Evolutionary conservation across 2,797 vertebrate genomes (phyloP), one percentile per base, ranked within the genome.

Genomic region (Anguilla marmorata): DNA sequence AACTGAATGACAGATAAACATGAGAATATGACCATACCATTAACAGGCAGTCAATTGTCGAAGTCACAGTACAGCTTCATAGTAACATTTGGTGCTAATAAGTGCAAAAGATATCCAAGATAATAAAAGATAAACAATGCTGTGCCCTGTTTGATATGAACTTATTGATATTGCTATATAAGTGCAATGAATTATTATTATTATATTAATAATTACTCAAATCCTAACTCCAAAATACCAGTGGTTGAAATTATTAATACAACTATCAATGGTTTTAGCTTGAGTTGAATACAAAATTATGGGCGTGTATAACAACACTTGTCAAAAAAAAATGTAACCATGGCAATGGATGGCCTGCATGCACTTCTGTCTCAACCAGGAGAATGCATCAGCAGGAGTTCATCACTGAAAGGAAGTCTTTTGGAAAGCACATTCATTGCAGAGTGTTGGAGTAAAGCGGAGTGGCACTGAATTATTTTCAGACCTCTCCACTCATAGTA

Each of bases 401-500:
- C 16, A 54, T 74, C 86, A 76, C 86, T 76, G 69, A 86, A 56
- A 86, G 86, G 69, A 56, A 56, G 37, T 74, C n/a, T 74, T 74
- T 86, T 66, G 41, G 85, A 45, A 86, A 66, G 85, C 30, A 74
- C 45, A 74, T 74, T 86, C 66, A 74, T 72, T 86, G 27, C 69
- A 0, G 69, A 74, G 48, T 9, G 66, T 27, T 37, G 33, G 30
- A 76, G 85, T 9, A n/a, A 48, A 86, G 50, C 21, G 30, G 69
- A 24, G 45, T 48, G 74, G 86, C 50, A 76, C 19, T 86, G 85
- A 86, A 86, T 52, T n/a, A 27, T 14, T 37, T 76, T 21, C 72
- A 76, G 30, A 16, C 33, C 30, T 76, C 12, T 76, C 33, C 72
- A 76, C 72, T 37, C 27, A 33, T 12, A 74, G 33, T 30, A 30